Conservation (phyloP, 2,797 vertebrate genomes). For the Morelia viridis region DNA sequence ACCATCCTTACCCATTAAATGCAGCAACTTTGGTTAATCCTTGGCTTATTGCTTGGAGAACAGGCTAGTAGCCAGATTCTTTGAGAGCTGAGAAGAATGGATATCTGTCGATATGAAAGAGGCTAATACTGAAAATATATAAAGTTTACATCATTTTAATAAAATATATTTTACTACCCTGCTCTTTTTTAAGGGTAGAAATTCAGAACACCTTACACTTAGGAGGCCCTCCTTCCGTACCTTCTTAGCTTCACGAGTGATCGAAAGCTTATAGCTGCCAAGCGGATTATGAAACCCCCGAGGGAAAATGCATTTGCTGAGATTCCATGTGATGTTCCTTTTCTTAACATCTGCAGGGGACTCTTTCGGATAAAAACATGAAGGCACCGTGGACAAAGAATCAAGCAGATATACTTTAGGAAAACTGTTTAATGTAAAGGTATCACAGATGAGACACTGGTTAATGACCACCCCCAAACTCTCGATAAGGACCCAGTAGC, state of each 20-base stretch:
- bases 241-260: not conserved
- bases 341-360: too few relatives aligned
- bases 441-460: not conserved
- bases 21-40: not conserved
- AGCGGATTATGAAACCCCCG: too few relatives aligned
- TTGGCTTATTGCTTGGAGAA: not conserved
- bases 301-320: too few relatives aligned
- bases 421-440: too few relatives aligned
- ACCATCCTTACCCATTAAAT: not conserved
- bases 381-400: not conserved
- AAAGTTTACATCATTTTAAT: not conserved
- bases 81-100: not conserved
- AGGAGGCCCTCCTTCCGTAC: too few relatives aligned
- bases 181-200: not conserved
- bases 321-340: too few relatives aligned
- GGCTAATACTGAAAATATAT: not conserved
- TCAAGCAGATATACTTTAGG: too few relatives aligned
- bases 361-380: too few relatives aligned
- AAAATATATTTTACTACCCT: not conserved
- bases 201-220: not conserved
- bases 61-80: not conserved
- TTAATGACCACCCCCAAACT: not conserved
- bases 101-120: not conserved
- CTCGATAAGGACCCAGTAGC: not conserved
- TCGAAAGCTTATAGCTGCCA: too few relatives aligned